Evolutionary conservation across 2,888 invertebrate genomes (phyloP).

Genomic region (Drosophila nigritarsus): DNA sequence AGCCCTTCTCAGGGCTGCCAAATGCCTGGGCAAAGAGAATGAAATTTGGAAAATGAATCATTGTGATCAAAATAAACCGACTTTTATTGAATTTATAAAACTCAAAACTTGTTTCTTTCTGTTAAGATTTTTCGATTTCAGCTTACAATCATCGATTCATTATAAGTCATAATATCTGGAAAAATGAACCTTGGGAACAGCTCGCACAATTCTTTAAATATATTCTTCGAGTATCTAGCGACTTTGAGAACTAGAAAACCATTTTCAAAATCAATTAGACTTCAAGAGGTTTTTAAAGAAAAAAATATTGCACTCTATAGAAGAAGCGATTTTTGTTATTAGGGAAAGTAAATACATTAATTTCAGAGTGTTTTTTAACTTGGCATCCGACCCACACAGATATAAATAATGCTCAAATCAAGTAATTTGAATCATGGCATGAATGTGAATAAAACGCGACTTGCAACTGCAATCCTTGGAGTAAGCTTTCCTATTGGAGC

Average conservation of each 20-base stretch:
- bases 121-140: background rate
- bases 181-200: background rate
- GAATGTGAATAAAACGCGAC: background rate
- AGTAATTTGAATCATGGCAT: background rate
- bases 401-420: background rate
- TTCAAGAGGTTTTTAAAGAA: too few species aligned
- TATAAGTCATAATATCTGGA: background rate
- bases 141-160: background rate
- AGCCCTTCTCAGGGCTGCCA: constrained; percentile 85
- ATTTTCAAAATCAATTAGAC: background rate
- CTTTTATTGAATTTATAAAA: constrained; percentile 73
- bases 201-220: background rate
- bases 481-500: constrained; percentile 66
- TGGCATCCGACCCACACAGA: background rate
- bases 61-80: constrained; percentile 79
- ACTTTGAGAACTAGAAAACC: background rate
- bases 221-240: background rate
- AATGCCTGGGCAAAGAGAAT: constrained; percentile 76
- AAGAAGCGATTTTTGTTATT: background rate
- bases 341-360: background rate
- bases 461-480: background rate
- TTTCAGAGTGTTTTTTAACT: too few species aligned
- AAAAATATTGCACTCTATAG: too few species aligned
- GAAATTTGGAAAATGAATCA: constrained; percentile 70
- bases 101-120: constrained; percentile 1